Evolutionary conservation across 2,888 invertebrate species (phyloP).

Genomic region (Oegoconia quadripuncta): DNA sequence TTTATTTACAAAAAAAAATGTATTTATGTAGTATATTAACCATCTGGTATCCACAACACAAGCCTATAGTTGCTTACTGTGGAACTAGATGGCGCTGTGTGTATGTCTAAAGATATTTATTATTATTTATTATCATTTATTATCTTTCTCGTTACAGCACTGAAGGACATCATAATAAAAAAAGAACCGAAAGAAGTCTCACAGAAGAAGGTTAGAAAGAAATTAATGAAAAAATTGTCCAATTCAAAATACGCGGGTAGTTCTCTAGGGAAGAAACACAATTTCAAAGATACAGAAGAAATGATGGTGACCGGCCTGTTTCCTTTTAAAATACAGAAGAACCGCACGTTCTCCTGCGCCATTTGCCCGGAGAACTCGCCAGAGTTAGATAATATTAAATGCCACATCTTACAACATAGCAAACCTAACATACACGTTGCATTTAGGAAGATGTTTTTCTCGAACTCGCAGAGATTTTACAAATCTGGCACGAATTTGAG

Average conservation of each 20-base stretch:
- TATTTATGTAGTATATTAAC: neutral
- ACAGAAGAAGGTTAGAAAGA: conserved; percentile 33
- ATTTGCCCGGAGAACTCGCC: conserved; percentile 52
- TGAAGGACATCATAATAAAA: conserved; percentile 43
- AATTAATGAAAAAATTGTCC: conserved; percentile 13
- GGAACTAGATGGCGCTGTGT: neutral
- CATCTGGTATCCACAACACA: too few species aligned
- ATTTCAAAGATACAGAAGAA: conserved; percentile 43
- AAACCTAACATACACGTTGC: conserved; percentile 48
- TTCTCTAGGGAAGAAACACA: conserved; percentile 35
- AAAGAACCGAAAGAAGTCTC: conserved; percentile 32
- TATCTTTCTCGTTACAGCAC: conserved; percentile 36
- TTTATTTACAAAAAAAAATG: too few species aligned
- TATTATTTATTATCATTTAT: conserved; percentile 1
- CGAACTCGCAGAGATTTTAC: conserved; percentile 52
- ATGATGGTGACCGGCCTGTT: conserved; percentile 55
- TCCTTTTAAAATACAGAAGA: conserved; percentile 61
- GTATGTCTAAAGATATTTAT: neutral
- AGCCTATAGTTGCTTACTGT: too few species aligned
- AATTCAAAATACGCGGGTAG: conserved; percentile 28
- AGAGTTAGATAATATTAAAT: conserved; percentile 48
- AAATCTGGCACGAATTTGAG: conserved; percentile 36
- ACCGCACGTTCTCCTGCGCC: conserved; percentile 44
- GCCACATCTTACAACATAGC: conserved; percentile 49
- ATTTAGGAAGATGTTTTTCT: conserved; percentile 60